Base-by-base conservation (phyloP, 2,113 vertebrate genomes). In the Podiceps cristatus region DNA sequence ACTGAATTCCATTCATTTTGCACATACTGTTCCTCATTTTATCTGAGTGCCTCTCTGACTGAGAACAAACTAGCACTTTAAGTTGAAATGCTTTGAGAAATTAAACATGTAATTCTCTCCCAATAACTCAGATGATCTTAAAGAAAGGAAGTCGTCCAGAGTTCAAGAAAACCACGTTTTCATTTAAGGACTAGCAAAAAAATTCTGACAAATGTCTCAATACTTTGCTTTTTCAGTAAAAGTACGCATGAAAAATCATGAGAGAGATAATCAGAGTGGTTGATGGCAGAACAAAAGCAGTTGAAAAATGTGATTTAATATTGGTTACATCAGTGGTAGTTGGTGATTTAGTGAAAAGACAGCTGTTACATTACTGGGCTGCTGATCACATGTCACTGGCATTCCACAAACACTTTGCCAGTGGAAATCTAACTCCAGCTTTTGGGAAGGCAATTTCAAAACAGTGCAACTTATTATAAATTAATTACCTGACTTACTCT, bases 1-100 rank as follows among this genome's bases (percentile, higher is more conserved):
- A 94, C 45, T 25, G 3, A 95, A 96, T 87, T 94, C 91, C 58
- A 69, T 85, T 93, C 66, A 91, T 96, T 94, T 96, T 53, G 85
- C 49, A 91, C 83, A 87, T 85, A 58, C 66, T 90, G 62, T 66
- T 89, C 79, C 53, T 58, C 64, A 75, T 82, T 89, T 94, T 78
- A 73, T 85, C 91, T 81, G 83, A 88, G 18, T 37, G 73, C 50
- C 62, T 64, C 47, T 50, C 3, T 20, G 76, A 64, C 86, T 66
- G 83, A 78, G 68, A 93, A 78, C 73, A 87, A 81, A 85, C 83
- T 40, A 82, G 60, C 58, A 63, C 45, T 86, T 67, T 17, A 69
- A 88, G 29, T 67, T 93, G 81, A 93, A 94, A 81, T 18, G 63
- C 84, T 82, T 50, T 63, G 71, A 91, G 69, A 94, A 91, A 89